phyloP scores from a whole-genome alignment of 2,888 invertebrate genomes.

The Colostygia pectinataria region DNA sequence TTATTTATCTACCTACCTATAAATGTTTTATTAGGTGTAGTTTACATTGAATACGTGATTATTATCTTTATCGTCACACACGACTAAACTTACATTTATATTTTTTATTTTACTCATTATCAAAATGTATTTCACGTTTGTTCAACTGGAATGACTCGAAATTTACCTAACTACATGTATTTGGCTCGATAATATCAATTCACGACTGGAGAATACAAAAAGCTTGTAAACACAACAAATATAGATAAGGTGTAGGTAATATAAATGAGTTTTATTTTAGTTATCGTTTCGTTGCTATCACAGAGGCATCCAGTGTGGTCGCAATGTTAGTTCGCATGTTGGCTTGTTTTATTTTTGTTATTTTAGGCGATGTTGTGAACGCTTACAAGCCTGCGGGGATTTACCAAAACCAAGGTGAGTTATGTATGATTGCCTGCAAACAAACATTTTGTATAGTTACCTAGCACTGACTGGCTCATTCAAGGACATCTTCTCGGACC shows the following conservation, averaged over 20 bases:
- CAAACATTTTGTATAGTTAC: too few species aligned
- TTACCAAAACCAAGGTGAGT: constrained; percentile 1
- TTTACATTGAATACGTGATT: background rate
- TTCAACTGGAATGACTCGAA: background rate
- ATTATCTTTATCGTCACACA: constrained; percentile 11
- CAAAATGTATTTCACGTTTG: constrained; percentile 7
- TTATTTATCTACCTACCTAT: too few species aligned
- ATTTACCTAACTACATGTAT: background rate
- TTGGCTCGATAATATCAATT: constrained; percentile 1
- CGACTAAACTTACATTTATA: constrained; percentile 4
- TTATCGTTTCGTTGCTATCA: background rate
- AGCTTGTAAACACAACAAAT: background rate
- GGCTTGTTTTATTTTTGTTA: constrained; percentile 1
- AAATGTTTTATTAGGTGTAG: constrained; percentile 10
- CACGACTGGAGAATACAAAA: constrained; percentile 1
- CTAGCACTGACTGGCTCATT: too few species aligned
- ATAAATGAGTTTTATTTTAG: background rate
- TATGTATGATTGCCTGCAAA: too few species aligned
- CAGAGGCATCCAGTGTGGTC: constrained; percentile 3
- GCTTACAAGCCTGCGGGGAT: background rate
- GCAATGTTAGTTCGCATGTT: constrained; percentile 6
- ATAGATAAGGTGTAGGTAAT: background rate
- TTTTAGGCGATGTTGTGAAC: constrained; percentile 3
- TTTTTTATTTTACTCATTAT: constrained; percentile 6
- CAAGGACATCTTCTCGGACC: constrained; percentile 3